Evolutionary conservation across 2,888 invertebrate species (phyloP).

Genomic region (Dryocosmus kuriphilus): DNA sequence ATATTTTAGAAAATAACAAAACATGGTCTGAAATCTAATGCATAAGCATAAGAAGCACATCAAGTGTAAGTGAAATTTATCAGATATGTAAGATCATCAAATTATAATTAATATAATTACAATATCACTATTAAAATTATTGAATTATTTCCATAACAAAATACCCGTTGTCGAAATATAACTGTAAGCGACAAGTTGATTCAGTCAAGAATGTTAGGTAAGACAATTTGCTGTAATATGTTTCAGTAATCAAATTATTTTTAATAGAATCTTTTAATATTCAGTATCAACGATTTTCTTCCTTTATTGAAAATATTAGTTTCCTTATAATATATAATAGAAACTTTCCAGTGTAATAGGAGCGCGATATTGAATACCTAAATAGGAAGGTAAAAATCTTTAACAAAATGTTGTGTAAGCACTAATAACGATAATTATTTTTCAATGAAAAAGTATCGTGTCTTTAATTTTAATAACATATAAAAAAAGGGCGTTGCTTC

Average conservation of each 20-base stretch:
- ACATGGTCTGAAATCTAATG: constrained; percentile 20
- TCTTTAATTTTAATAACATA: neutral
- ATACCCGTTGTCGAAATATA: too few species aligned
- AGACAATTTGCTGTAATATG: neutral
- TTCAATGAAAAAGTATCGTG: neutral
- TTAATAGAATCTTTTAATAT: neutral
- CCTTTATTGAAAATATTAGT: neutral
- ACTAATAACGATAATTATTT: constrained; percentile 32
- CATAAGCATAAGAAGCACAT: constrained; percentile 34
- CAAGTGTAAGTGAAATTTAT: neutral
- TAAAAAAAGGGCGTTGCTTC: constrained; percentile 6
- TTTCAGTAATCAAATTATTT: neutral
- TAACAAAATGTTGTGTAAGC: constrained; percentile 17
- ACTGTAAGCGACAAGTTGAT: too few species aligned
- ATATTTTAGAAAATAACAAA: constrained; percentile 61
- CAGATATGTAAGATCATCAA: neutral
- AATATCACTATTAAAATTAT: neutral
- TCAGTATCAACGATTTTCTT: neutral
- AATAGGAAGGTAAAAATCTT: neutral
- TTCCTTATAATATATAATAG: constrained; percentile 22
- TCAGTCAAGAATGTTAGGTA: neutral
- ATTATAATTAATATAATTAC: neutral
- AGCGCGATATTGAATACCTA: constrained; percentile 17
- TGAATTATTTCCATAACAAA: too few species aligned
- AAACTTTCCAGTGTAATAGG: constrained; percentile 20